Percentiles rank a stretch among this genome's conserved stretches.
These are phyloP conservation scores for Channa striata DNA, from an alignment of 2,797 vertebrate genomes.

Conservation along the genomic window DNA sequence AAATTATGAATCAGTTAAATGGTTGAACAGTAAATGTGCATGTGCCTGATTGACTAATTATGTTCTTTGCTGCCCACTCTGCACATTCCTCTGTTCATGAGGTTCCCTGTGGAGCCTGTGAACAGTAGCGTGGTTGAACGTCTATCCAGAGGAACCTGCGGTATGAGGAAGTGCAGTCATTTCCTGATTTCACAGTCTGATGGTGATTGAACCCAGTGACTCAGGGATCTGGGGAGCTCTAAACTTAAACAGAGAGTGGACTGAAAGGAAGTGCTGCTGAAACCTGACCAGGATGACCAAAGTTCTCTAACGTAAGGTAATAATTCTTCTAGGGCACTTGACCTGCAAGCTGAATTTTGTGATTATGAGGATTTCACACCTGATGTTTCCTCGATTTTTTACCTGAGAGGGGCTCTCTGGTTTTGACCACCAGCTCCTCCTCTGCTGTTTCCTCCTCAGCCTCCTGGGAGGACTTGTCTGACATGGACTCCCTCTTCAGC, in stretches of 20 bases:
- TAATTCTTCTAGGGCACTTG: background rate
- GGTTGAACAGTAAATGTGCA: background rate
- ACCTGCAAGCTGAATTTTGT: background rate
- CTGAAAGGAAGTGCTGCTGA: conserved; percentile 49
- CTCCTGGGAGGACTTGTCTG: conserved; percentile 84
- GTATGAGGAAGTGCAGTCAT: conserved; percentile 70
- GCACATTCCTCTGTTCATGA: conserved; percentile 45
- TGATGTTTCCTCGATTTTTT: conserved; percentile 35
- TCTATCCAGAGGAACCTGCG: conserved; percentile 66
- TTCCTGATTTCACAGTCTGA: conserved; percentile 78
- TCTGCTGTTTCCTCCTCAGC: conserved; percentile 80
- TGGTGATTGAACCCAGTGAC: conserved; percentile 74
- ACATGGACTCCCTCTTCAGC: conserved; percentile 85
- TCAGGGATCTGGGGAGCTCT: conserved; percentile 61
- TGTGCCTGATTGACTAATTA: conserved; percentile 48
- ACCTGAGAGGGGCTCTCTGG: conserved; percentile 88
- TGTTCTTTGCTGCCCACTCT: conserved; percentile 51
- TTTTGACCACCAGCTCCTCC: conserved; percentile 80
- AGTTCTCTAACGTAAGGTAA: conserved; percentile 20
- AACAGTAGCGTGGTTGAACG: conserved; percentile 60
- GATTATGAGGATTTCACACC: background rate
- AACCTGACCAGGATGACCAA: conserved; percentile 32
- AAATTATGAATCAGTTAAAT: background rate
- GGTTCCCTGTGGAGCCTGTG: conserved; percentile 54
- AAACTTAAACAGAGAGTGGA: conserved; percentile 57